Percentiles rank a stretch among this genome's conserved stretches.
Conservation (phyloP, 2,797 vertebrate genomes). For the Trachurus trachurus region DNA sequence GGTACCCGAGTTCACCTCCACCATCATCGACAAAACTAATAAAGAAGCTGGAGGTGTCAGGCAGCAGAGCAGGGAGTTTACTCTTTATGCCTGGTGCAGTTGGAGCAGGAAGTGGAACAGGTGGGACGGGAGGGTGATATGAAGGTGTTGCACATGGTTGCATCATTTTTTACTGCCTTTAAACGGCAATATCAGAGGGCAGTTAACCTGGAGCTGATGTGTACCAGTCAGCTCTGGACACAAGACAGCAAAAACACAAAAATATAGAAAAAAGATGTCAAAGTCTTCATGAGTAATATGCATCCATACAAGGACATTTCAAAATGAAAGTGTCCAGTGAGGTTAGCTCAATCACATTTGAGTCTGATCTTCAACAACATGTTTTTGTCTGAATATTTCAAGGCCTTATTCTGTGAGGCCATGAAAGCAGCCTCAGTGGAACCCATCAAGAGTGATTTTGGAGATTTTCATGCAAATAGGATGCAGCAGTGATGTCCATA, state of each 20-base stretch:
- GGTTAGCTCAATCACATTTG: neutral
- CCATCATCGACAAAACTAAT: slow-evolving; percentile 12
- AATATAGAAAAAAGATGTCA: neutral
- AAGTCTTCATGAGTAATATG: too few species aligned
- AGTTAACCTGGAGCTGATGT: neutral
- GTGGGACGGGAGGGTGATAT: slow-evolving; percentile 11
- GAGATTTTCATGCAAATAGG: neutral
- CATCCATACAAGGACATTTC: too few species aligned
- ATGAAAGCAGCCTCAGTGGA: too few species aligned
- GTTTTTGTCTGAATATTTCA: neutral
- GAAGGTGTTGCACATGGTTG: slow-evolving; percentile 43
- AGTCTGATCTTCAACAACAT: neutral
- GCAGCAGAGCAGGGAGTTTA: neutral
- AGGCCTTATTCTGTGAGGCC: neutral
- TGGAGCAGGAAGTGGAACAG: neutral
- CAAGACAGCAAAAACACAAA: neutral
- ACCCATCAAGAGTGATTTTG: too few species aligned
- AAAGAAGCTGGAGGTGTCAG: neutral
- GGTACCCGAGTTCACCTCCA: neutral
- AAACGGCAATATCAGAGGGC: slow-evolving; percentile 8
- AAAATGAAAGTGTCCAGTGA: neutral
- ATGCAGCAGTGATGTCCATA: neutral
- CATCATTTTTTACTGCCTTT: slow-evolving; percentile 50
- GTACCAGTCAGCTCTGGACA: neutral
- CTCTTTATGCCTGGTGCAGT: slow-evolving; percentile 12